These are phyloP conservation scores for Tromatobia lineatoria DNA, from an alignment of 2,888 invertebrate species.

Conservation along the genomic window DNA sequence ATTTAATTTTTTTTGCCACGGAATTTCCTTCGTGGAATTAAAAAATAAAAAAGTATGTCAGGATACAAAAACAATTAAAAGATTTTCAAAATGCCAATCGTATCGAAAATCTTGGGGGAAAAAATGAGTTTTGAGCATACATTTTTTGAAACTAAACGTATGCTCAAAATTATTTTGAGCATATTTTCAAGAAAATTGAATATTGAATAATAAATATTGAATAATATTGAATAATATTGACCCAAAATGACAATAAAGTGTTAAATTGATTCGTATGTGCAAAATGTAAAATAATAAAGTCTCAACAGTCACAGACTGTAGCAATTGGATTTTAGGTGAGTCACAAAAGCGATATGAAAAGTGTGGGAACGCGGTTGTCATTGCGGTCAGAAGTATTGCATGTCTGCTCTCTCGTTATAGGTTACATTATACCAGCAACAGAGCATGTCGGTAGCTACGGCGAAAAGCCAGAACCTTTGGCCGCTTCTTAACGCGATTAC, in stretches of 20 bases:
- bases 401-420: constrained; percentile 30
- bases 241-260: no score
- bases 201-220: no score
- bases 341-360: neutral
- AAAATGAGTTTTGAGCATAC: no score
- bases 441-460: neutral
- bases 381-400: constrained; percentile 51
- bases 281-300: neutral
- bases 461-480: constrained; percentile 21
- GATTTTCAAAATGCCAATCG: no score
- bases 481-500: constrained; percentile 53
- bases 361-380: constrained; percentile 54
- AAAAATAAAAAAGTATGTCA: no score
- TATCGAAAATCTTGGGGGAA: neutral
- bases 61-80: no score
- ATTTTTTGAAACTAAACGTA: neutral
- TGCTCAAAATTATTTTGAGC: no score
- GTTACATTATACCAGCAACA: constrained; percentile 21
- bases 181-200: no score
- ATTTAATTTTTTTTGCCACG: no score
- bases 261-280: neutral
- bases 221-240: no score
- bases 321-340: neutral
- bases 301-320: neutral
- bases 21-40: no score